These are phyloP conservation scores for Phrynosoma platyrhinos DNA, from an alignment of 2,113 vertebrate genomes.

Conservation along the genomic window DNA sequence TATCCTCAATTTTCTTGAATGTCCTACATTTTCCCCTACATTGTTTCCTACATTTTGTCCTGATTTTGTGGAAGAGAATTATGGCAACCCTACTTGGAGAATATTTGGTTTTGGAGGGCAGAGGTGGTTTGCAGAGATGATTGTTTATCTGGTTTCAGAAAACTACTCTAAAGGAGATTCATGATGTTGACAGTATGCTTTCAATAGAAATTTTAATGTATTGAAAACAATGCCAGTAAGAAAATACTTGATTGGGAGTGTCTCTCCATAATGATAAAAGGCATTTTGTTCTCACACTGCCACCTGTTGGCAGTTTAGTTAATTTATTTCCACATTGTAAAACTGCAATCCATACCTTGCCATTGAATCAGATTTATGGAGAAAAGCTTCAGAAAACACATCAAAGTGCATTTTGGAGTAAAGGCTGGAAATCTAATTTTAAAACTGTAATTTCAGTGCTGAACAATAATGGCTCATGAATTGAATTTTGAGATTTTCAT, in stretches of 20 bases:
- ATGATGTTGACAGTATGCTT: not conserved
- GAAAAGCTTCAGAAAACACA: not conserved
- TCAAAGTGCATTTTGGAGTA: not conserved
- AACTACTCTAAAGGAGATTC: not conserved
- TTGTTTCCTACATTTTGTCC: no score
- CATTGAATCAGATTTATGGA: not conserved
- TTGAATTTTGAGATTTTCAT: not conserved
- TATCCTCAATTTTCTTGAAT: no score
- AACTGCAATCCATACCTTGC: not conserved
- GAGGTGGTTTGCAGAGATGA: not conserved
- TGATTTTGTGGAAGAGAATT: no score
- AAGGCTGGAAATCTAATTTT: not conserved
- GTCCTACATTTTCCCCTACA: no score
- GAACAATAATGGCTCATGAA: not conserved
- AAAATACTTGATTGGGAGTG: not conserved
- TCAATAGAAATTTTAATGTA: not conserved
- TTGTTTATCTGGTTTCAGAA: not conserved
- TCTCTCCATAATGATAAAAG: constrained; percentile 15
- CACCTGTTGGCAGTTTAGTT: not conserved
- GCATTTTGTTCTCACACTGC: not conserved
- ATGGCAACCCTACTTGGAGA: no score
- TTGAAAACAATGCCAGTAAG: constrained; percentile 2
- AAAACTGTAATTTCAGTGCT: not conserved
- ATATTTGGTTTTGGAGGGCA: not conserved
- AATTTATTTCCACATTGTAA: not conserved